phyloP scores from a whole-genome alignment of 2,113 vertebrate species.

The Euleptes europaea region DNA sequence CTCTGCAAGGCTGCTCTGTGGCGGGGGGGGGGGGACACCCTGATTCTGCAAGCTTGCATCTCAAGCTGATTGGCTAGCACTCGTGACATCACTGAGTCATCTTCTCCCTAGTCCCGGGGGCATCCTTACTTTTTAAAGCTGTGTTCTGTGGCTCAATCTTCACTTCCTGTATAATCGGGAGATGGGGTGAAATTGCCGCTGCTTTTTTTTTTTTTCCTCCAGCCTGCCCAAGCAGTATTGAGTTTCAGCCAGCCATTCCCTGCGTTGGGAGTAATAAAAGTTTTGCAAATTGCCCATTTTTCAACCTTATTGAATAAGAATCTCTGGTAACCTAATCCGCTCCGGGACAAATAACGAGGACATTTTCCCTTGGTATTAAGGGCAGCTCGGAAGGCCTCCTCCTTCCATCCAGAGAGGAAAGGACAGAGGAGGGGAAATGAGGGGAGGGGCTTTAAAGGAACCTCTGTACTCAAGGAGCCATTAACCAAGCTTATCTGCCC shows the following conservation, averaged over 20 bases:
- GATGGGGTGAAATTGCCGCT: neutral
- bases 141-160: neutral
- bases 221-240: slow-evolving; percentile 1
- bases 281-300: slow-evolving; percentile 37
- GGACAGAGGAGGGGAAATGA: neutral
- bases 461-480: neutral
- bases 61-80: neutral
- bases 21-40: too few relatives aligned
- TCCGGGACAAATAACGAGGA: slow-evolving; percentile 14
- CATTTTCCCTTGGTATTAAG: neutral
- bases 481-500: neutral
- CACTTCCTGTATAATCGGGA: neutral
- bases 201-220: neutral
- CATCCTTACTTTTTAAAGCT: rapidly evolving
- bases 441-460: neutral
- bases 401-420: neutral
- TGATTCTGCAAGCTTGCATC: neutral
- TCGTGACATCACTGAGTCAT: neutral
- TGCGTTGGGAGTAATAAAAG: neutral
- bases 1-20: neutral
- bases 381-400: neutral
- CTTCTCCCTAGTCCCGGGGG: neutral
- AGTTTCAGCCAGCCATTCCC: slow-evolving; percentile 30
- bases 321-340: neutral
- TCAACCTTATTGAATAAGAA: slow-evolving; percentile 7